Conservation (phyloP, 2,888 invertebrate species). For the Caenorhabditis sp. region DNA sequence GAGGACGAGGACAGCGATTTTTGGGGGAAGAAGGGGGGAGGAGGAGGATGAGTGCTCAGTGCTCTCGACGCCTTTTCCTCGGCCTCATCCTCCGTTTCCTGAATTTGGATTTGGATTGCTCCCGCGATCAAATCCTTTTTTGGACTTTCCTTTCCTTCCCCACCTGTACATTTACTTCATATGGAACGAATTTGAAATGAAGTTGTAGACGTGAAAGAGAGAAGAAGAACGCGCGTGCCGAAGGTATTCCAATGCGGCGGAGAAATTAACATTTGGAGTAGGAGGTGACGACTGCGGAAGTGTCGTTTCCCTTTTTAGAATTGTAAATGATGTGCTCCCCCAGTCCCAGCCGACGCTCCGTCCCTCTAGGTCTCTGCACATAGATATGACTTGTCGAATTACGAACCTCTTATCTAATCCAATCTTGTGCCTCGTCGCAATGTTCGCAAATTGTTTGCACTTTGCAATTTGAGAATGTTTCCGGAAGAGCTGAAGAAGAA, state of each 20-base stretch:
- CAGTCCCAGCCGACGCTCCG: not conserved
- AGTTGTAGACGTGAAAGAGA: not conserved
- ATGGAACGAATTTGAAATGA: constrained; percentile 3
- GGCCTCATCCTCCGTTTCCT: not conserved
- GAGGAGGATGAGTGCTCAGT: constrained; percentile 45
- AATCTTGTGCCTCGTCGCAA: constrained; percentile 15
- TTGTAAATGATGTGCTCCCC: constrained; percentile 58
- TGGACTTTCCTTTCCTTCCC: constrained; percentile 2
- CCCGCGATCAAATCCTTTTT: not conserved
- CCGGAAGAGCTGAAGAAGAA: constrained; percentile 10
- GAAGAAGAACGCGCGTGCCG: constrained; percentile 8
- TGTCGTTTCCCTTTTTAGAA: constrained; percentile 62
- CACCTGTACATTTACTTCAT: not conserved
- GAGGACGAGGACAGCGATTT: constrained; percentile 53
- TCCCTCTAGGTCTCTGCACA: no score
- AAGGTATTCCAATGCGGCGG: constrained; percentile 53
- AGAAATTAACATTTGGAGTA: constrained; percentile 56
- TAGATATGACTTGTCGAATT: constrained; percentile 51
- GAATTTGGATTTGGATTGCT: no score
- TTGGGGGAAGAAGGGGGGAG: no score
- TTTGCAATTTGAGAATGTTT: constrained; percentile 58
- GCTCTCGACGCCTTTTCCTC: constrained; percentile 9
- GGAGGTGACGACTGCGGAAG: constrained; percentile 41
- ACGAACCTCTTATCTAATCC: constrained; percentile 49
- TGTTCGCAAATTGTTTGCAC: constrained; percentile 47